Conservation (phyloP, 2,113 vertebrate genomes). For the Vanacampus margaritifer region DNA sequence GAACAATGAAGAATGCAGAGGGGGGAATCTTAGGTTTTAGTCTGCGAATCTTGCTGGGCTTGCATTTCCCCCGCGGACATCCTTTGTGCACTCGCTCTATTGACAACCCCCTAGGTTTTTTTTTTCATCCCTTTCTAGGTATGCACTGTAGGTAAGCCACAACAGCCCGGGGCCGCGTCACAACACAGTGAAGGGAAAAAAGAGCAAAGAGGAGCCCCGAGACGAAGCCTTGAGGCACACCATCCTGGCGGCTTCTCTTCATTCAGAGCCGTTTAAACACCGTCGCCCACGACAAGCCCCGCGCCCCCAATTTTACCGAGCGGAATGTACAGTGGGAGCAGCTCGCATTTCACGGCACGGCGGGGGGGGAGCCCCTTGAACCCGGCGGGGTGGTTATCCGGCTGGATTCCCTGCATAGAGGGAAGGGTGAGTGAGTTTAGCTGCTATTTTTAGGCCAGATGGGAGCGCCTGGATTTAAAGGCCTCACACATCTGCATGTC, state of each 20-base stretch:
- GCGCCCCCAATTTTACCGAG: conserved; percentile 43
- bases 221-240: conserved; percentile 57
- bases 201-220: conserved; percentile 37
- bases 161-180: conserved; percentile 57
- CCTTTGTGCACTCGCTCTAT: conserved; percentile 47
- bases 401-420: conserved; percentile 32
- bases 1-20: conserved; percentile 13
- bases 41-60: conserved; percentile 51
- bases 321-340: conserved; percentile 68
- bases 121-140: conserved; percentile 11
- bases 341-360: conserved; percentile 58
- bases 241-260: conserved; percentile 30
- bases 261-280: background rate
- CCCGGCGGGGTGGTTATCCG: conserved; percentile 40
- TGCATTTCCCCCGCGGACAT: conserved; percentile 52
- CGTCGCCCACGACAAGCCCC: conserved; percentile 35
- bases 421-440: conserved; percentile 59
- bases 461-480: background rate
- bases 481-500: background rate
- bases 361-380: conserved; percentile 52
- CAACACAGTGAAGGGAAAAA: conserved; percentile 9
- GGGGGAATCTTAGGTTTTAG: conserved; percentile 25
- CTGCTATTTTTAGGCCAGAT: conserved; percentile 65
- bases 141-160: conserved; percentile 41
- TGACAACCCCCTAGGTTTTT: conserved; percentile 2